Percentiles rank a stretch among this genome's conserved stretches.
phyloP scores from a whole-genome alignment of 1,140 invertebrate genomes.

The Holcopasites calliopsidis region DNA sequence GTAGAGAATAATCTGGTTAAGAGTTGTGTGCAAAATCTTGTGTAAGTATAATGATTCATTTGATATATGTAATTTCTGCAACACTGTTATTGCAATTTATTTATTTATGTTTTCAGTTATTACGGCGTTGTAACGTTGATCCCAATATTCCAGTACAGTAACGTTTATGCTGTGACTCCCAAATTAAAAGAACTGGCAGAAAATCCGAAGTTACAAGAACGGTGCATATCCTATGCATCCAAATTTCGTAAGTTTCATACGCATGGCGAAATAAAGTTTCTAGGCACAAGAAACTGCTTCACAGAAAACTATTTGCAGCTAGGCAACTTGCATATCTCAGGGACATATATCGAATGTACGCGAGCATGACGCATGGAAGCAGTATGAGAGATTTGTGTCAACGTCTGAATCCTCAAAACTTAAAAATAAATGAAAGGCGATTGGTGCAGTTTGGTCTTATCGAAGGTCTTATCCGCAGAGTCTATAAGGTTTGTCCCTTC shows the following conservation, averaged over 20 bases:
- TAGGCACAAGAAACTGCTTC: neutral
- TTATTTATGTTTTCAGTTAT: constrained; percentile 79
- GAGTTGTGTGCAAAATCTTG: constrained; percentile 95
- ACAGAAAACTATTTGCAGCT: constrained; percentile 67
- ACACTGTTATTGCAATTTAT: neutral
- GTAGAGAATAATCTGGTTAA: constrained; percentile 97
- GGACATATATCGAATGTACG: constrained; percentile 90
- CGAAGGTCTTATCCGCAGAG: constrained; percentile 90
- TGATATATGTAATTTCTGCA: neutral
- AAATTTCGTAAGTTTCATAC: constrained; percentile 78
- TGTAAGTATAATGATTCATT: constrained; percentile 80
- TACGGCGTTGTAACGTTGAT: constrained; percentile 90
- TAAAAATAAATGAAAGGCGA: constrained; percentile 89
- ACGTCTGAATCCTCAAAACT: constrained; percentile 86
- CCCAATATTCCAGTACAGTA: constrained; percentile 96
- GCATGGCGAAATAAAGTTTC: neutral
- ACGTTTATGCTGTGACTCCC: constrained; percentile 94
- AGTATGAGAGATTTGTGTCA: constrained; percentile 92
- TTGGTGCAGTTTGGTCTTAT: constrained; percentile 95
- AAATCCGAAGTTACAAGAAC: constrained; percentile 85
- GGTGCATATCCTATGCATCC: constrained; percentile 88
- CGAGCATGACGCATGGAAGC: constrained; percentile 90
- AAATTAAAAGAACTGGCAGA: constrained; percentile 87
- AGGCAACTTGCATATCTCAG: constrained; percentile 80
- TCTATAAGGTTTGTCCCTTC: constrained; percentile 84